These are phyloP conservation scores for Mixornis gularis DNA, from an alignment of 2,113 vertebrate genomes.

Conservation along the genomic window DNA sequence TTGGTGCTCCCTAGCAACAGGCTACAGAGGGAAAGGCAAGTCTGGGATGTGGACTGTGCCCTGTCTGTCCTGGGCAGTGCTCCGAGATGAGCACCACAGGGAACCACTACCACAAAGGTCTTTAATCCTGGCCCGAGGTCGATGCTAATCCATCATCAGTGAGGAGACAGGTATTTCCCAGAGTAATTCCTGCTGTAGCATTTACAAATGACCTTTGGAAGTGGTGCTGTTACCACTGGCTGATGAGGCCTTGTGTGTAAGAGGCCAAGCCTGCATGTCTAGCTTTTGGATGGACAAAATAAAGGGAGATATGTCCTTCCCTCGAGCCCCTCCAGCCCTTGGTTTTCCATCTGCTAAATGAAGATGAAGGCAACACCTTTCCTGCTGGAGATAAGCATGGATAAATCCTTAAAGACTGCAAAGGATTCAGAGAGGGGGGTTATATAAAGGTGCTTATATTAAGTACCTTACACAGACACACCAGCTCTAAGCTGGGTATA, in stretches of 20 bases:
- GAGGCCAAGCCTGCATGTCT: background rate
- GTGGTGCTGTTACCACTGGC: background rate
- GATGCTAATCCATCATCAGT: background rate
- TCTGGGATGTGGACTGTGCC: background rate
- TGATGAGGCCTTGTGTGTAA: background rate
- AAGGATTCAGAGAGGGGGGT: background rate
- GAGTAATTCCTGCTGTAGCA: background rate
- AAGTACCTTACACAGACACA: conserved; percentile 40
- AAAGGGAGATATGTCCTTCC: background rate
- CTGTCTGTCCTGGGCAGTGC: background rate
- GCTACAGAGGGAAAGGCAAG: background rate
- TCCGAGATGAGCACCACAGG: background rate
- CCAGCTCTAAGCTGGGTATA: conserved; percentile 6
- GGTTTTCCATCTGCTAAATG: background rate
- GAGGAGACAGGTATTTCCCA: background rate
- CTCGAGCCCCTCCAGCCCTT: background rate
- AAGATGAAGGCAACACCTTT: conserved; percentile 17
- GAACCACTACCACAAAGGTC: background rate
- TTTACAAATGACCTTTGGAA: background rate
- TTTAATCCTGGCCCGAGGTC: background rate
- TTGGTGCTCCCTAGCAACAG: background rate
- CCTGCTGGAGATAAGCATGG: background rate
- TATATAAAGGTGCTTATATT: conserved; percentile 59
- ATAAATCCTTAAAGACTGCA: conserved; percentile 6
- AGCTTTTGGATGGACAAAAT: background rate